phyloP scores from a whole-genome alignment of 2,797 vertebrate species.

The Sebastes nivosus region DNA sequence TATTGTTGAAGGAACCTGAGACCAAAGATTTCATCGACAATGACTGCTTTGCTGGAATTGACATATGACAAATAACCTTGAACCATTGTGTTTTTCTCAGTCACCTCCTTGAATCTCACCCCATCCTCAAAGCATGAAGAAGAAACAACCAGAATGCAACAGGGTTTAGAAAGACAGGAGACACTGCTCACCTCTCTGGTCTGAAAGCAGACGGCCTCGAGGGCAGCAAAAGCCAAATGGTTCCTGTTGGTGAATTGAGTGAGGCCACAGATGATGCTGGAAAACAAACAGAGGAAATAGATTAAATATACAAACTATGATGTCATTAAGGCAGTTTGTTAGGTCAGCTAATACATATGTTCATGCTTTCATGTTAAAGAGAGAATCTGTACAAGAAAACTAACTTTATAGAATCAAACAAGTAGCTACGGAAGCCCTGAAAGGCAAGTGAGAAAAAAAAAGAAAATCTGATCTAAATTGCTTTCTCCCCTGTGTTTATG shows the following conservation, averaged over 20 bases:
- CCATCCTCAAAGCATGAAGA: neutral
- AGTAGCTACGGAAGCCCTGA: neutral
- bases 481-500: neutral
- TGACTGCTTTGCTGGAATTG: no score
- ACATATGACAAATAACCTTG: no score
- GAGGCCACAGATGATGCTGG: conserved; percentile 95
- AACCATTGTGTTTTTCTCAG: no score
- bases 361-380: neutral
- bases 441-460: neutral
- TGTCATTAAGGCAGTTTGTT: neutral
- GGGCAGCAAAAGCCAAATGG: conserved; percentile 92
- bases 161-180: neutral
- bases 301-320: neutral
- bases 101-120: no score
- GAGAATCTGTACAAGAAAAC: neutral
- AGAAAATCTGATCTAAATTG: neutral
- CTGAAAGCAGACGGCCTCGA: conserved; percentile 81
- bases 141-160: neutral
- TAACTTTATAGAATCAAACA: neutral
- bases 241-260: conserved; percentile 97
- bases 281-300: neutral
- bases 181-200: conserved; percentile 71
- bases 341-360: neutral
- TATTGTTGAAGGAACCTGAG: no score
- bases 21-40: no score